phyloP scores from a whole-genome alignment of 2,888 invertebrate genomes.

The Chloroclysta siterata region DNA sequence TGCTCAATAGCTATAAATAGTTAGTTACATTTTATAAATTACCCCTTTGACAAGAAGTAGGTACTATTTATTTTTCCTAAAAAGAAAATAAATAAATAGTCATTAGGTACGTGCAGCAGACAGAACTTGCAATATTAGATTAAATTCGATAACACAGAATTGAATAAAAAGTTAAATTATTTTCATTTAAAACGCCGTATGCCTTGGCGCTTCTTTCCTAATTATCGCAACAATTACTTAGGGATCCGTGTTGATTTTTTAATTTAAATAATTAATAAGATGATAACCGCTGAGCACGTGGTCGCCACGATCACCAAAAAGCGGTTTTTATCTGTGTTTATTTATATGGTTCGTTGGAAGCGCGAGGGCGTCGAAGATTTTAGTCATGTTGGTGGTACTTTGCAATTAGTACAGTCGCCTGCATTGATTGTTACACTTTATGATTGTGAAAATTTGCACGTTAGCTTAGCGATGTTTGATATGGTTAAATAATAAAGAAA shows the following conservation, averaged over 20 bases:
- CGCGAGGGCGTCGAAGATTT: background rate
- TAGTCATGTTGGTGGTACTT: background rate
- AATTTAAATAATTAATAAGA: background rate
- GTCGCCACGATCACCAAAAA: slow-evolving; percentile 11
- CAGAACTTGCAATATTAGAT: too few species aligned
- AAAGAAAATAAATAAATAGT: too few species aligned
- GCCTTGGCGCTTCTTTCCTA: background rate
- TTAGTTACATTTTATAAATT: too few species aligned
- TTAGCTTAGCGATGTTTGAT: too few species aligned
- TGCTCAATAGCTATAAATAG: too few species aligned
- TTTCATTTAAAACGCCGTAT: background rate
- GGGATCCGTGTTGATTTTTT: background rate
- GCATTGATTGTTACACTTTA: background rate
- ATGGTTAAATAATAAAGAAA: too few species aligned
- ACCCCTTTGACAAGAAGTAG: too few species aligned
- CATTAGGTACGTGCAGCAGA: too few species aligned
- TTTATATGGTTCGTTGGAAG: background rate
- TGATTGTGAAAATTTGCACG: too few species aligned
- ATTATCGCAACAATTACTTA: background rate
- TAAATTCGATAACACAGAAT: too few species aligned
- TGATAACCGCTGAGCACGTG: slow-evolving; percentile 9
- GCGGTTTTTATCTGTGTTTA: background rate
- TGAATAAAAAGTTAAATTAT: background rate
- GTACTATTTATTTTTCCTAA: too few species aligned
- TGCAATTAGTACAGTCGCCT: background rate